A percentile compares a stretch with the other conserved stretches of the same genome.
These are phyloP conservation scores for Ganaspis sp. DNA, from an alignment of 1,140 invertebrate genomes.

Conservation along the genomic window DNA sequence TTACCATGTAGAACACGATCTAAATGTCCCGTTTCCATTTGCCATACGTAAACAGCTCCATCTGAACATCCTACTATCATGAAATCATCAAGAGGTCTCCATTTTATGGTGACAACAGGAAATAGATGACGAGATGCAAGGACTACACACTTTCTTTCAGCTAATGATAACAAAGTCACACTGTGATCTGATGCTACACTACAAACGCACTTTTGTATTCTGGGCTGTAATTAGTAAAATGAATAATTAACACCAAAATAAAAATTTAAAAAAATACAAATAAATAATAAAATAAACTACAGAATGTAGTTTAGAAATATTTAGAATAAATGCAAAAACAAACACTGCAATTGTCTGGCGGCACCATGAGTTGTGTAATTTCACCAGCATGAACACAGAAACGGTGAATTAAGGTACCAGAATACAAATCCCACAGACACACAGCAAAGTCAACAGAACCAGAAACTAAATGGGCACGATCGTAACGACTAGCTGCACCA, in stretches of 20 bases:
- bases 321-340: conserved; percentile 65
- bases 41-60: conserved; percentile 99
- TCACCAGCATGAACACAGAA: conserved; percentile 98
- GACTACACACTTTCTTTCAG: conserved; percentile 96
- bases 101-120: conserved; percentile 97
- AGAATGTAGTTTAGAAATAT: no score
- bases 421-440: conserved; percentile 97
- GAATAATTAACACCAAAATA: conserved; percentile 45
- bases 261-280: conserved; percentile 37
- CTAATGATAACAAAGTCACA: conserved; percentile 93
- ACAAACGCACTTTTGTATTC: conserved; percentile 96
- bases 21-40: conserved; percentile 99
- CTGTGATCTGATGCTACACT: conserved; percentile 98
- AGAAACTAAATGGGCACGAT: conserved; percentile 93
- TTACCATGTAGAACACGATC: conserved; percentile 94
- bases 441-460: conserved; percentile 99
- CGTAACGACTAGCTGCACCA: conserved; percentile 93
- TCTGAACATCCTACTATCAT: conserved; percentile 98
- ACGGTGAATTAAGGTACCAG: conserved; percentile 91
- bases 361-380: conserved; percentile 93
- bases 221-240: conserved; percentile 79
- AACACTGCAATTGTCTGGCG: conserved; percentile 94
- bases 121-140: conserved; percentile 97
- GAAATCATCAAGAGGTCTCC: conserved; percentile 98
- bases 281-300: conserved; percentile 39